Evolutionary conservation across 1,140 invertebrate species (phyloP).

Genomic region (Pararge aegeria): DNA sequence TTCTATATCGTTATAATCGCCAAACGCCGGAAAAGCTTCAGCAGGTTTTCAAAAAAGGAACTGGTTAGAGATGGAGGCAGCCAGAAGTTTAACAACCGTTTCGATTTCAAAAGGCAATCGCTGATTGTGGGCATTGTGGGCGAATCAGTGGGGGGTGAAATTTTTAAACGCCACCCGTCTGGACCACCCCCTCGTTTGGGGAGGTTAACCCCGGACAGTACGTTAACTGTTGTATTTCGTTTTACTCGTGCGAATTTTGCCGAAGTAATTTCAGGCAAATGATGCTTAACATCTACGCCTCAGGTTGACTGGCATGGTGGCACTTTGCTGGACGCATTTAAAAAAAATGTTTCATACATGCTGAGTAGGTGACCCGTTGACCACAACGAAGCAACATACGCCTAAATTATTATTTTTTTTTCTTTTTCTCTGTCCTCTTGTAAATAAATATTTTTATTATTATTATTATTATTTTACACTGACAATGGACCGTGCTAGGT

Average conservation of each 20-base stretch:
- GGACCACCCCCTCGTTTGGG: constrained; percentile 29
- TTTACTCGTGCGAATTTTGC: constrained; percentile 2
- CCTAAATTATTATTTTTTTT: no score
- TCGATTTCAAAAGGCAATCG: constrained; percentile 75
- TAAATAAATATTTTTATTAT: no score
- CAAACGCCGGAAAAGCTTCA: constrained; percentile 22
- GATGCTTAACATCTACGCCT: no score
- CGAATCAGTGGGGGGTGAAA: constrained; percentile 68
- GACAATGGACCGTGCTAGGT: no score
- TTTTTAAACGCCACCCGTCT: constrained; percentile 74
- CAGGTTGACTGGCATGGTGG: no score
- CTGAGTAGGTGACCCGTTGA: no score
- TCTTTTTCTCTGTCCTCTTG: no score
- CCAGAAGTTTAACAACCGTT: constrained; percentile 55
- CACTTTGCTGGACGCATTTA: no score
- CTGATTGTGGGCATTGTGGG: constrained; percentile 72
- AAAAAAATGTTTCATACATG: no score
- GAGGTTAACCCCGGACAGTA: constrained; percentile 26
- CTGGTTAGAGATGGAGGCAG: constrained; percentile 25
- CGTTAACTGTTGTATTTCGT: constrained; percentile 14
- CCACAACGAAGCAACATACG: no score
- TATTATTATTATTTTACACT: no score
- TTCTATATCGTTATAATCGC: constrained; percentile 2
- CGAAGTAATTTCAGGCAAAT: no score
- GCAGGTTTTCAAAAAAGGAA: constrained; percentile 9